Evolutionary conservation across 2,888 invertebrate species (phyloP).

Genomic region (Scaeva pyrastri): DNA sequence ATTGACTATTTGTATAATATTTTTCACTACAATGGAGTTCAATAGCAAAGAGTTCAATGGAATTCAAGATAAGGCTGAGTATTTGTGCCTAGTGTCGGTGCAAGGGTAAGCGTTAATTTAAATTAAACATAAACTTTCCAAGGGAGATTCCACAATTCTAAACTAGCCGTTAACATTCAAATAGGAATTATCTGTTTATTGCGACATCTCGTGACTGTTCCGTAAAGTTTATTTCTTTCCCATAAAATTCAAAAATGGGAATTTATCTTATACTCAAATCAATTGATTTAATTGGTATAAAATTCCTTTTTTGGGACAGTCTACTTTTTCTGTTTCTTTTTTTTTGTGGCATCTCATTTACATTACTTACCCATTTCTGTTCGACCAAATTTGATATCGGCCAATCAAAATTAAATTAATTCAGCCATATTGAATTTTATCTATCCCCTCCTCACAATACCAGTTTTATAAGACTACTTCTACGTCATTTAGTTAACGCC

Average conservation of each 20-base stretch:
- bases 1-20: no score
- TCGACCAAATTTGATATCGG: neutral
- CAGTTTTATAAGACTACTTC: conserved; percentile 54
- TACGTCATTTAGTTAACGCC: conserved; percentile 54
- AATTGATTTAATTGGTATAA: conserved; percentile 5
- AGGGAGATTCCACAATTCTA: no score
- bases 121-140: no score
- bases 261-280: neutral
- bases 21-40: no score
- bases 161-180: no score
- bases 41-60: no score
- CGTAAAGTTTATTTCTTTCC: neutral
- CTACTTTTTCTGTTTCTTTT: conserved; percentile 18
- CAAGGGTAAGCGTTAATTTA: no score
- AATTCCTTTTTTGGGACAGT: neutral
- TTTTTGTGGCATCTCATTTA: neutral
- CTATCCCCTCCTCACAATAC: conserved; percentile 56
- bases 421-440: conserved; percentile 75
- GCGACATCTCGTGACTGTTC: neutral
- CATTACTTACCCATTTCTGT: conserved; percentile 32
- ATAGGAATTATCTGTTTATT: no score
- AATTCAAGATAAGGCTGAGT: no score
- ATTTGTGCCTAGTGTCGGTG: no score
- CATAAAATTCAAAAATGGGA: neutral
- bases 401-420: conserved; percentile 55